Evolutionary conservation across 2,113 vertebrate genomes (phyloP).

Genomic region (Ivindomyrus marchei): DNA sequence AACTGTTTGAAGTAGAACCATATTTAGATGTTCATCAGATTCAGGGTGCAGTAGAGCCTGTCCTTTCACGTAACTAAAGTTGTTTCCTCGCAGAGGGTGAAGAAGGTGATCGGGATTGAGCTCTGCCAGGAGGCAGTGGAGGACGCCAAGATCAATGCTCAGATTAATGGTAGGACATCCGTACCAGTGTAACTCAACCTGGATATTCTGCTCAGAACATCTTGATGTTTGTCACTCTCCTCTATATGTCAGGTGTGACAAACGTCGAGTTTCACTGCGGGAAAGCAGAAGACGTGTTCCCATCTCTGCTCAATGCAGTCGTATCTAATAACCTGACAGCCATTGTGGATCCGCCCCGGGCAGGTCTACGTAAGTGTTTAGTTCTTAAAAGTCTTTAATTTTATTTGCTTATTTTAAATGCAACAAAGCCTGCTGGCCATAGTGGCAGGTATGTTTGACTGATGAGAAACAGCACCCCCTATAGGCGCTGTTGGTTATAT

Average conservation of each 20-base stretch:
- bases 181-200: background rate
- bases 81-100: conserved; percentile 67
- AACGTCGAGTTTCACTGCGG: conserved; percentile 89
- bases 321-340: conserved; percentile 68
- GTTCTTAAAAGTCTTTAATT: background rate
- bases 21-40: background rate
- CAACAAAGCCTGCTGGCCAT: background rate
- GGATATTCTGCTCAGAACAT: background rate
- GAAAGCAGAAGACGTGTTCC: conserved; percentile 87
- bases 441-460: background rate
- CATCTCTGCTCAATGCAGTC: conserved; percentile 69
- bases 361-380: conserved; percentile 82
- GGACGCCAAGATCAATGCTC: conserved; percentile 80
- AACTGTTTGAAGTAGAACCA: background rate
- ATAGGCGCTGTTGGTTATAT: background rate
- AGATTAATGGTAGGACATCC: conserved; percentile 69
- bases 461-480: background rate
- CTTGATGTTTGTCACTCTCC: background rate
- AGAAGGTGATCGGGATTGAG: conserved; percentile 90
- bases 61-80: background rate
- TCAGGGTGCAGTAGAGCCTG: background rate
- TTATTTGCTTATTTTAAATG: background rate
- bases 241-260: conserved; percentile 60
- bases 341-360: conserved; percentile 85
- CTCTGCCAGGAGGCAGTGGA: conserved; percentile 87